Conservation (phyloP, 1,140 invertebrate species). For the Megalonaias nervosa region DNA sequence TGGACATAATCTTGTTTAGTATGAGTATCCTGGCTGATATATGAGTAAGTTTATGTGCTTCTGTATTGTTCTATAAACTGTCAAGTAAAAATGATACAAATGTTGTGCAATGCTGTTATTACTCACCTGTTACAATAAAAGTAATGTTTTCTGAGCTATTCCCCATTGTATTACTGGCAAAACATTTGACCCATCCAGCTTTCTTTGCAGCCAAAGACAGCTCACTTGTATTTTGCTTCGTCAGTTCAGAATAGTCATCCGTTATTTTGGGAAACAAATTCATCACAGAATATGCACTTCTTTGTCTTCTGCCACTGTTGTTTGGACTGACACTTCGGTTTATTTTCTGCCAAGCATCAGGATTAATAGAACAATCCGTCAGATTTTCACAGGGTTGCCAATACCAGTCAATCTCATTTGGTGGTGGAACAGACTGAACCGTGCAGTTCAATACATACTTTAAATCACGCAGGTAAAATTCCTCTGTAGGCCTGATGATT, state of each 20-base stretch:
- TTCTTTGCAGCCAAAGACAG: slow-evolving; percentile 15
- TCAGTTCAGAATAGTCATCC: background rate
- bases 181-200: slow-evolving; percentile 22
- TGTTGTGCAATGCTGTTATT: background rate
- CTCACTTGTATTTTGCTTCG: slow-evolving; percentile 14
- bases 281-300: background rate
- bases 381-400: slow-evolving; percentile 20
- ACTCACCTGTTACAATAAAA: slow-evolving; percentile 30
- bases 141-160: background rate
- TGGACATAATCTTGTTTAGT: no score
- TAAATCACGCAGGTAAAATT: slow-evolving; percentile 14
- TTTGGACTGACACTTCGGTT: background rate
- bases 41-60: no score
- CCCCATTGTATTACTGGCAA: slow-evolving; percentile 16
- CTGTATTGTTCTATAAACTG: no score
- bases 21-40: no score
- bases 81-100: background rate
- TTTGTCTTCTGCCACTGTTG: no score
- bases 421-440: slow-evolving; percentile 15
- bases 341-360: slow-evolving; percentile 19
- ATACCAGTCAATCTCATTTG: slow-evolving; percentile 24
- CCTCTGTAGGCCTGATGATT: slow-evolving; percentile 9
- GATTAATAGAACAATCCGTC: slow-evolving; percentile 1
- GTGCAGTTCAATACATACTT: slow-evolving; percentile 20
- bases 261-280: slow-evolving; percentile 13